Evolutionary conservation across 2,113 vertebrate genomes (phyloP), one percentile per base, ranked within the genome.

Genomic region (Pachyramphus minor): DNA sequence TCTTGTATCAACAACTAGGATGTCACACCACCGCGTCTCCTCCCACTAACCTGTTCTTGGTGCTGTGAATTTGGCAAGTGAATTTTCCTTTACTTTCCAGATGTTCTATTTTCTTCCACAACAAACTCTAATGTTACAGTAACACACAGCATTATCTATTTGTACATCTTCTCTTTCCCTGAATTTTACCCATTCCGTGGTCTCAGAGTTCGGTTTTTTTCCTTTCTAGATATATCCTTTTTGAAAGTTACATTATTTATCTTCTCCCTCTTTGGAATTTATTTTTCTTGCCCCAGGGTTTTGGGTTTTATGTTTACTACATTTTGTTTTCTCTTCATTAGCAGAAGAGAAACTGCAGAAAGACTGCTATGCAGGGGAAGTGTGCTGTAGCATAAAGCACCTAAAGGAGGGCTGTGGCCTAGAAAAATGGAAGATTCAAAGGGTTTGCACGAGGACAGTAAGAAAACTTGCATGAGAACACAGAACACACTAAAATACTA

Each of bases 171-270:
- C 19, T 35, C 30, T 69, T 58, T 68, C 63, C 10, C 12, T 39
- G 44, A 39, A 66, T n/a, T 53, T 47, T 87, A 86, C 53, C 72
- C 7, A 10, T 39, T 25, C 22, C 60, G 42, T 21, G 71, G 35
- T 17, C 19, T 56, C 35, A 50, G 25, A 66, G 50, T 30, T 67
- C 15, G 3, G 0, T 18, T n/a, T 50, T 50, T 75, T 73, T 44
- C 35, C 30, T 50, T 31, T 16, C 2, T 0, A 45, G 9, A 9
- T 15, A 4, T 0, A 17, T 27, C 6, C 45, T 59, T 81, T 85
- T 68, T n/a, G 12, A 25, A 78, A 58, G n/a, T 68, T 83, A 76
- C 1, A 14, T 73, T 74, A 79, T 41, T 93, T 82, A 55, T 45
- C 28, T 53, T 91, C 21, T 86, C 33, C 5, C 30, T 35, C 21